Percentiles rank a stretch among this genome's conserved stretches.
Evolutionary conservation across 2,888 invertebrate genomes (phyloP).

Genomic region (Sipunculus nudus): DNA sequence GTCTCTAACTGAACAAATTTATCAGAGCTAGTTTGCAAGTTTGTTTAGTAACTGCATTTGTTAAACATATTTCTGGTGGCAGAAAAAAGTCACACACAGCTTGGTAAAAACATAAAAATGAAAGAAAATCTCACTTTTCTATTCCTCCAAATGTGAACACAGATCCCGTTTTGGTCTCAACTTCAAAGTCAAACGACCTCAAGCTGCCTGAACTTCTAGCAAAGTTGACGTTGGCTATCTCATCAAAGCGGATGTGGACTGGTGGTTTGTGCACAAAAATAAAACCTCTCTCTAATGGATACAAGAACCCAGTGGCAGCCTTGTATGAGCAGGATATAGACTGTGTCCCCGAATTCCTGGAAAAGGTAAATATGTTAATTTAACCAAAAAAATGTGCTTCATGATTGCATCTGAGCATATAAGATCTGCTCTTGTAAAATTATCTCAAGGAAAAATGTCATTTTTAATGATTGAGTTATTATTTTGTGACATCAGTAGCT

Average conservation of each 20-base stretch:
- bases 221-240: constrained; percentile 92
- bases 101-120: not conserved
- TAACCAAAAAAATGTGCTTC: not conserved
- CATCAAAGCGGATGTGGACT: constrained; percentile 96
- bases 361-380: constrained; percentile 37
- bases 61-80: too few relatives aligned
- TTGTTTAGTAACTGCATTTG: too few relatives aligned
- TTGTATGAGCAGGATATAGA: constrained; percentile 96
- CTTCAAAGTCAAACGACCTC: constrained; percentile 70
- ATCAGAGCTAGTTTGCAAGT: too few relatives aligned
- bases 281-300: constrained; percentile 96
- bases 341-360: constrained; percentile 82
- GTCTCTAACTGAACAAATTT: too few relatives aligned
- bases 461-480: too few relatives aligned
- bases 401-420: not conserved
- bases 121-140: constrained; percentile 76
- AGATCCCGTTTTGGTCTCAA: constrained; percentile 85
- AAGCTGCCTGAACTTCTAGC: constrained; percentile 88
- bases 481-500: too few relatives aligned
- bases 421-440: not conserved
- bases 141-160: constrained; percentile 96
- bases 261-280: constrained; percentile 99
- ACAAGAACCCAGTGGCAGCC: constrained; percentile 95
- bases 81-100: too few relatives aligned
- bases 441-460: too few relatives aligned